A percentile compares a stretch with the other conserved stretches of the same genome.
Evolutionary conservation across 1,140 invertebrate genomes (phyloP).

Genomic region (Pachypsylla venusta): DNA sequence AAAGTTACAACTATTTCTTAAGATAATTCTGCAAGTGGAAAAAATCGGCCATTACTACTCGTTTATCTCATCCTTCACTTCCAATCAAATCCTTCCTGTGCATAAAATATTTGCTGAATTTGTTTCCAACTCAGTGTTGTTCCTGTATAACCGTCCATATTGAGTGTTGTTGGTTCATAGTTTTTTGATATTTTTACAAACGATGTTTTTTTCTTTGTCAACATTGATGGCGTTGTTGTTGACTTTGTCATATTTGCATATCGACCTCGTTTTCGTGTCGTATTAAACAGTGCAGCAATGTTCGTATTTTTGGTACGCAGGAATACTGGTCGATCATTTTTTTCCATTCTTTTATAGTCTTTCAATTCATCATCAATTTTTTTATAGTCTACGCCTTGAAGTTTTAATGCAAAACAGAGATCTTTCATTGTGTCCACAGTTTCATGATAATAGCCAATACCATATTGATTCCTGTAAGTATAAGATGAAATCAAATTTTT

Average conservation of each 20-base stretch:
- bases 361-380: too few species aligned
- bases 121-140: neutral
- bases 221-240: neutral
- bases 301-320: neutral
- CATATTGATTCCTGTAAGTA: too few species aligned
- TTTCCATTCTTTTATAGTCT: too few species aligned
- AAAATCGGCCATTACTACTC: too few species aligned
- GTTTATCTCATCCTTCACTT: neutral
- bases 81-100: neutral
- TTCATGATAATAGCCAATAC: too few species aligned
- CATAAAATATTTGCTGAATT: neutral
- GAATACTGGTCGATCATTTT: too few species aligned
- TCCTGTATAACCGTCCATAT: neutral
- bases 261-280: slow-evolving; percentile 1
- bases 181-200: neutral
- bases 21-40: too few species aligned
- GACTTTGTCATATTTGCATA: neutral
- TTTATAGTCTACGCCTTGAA: too few species aligned
- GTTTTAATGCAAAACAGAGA: too few species aligned
- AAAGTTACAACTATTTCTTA: too few species aligned
- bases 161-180: neutral
- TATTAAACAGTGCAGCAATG: neutral
- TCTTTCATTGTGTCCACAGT: too few species aligned
- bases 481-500: too few species aligned
- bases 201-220: neutral